Base-by-base conservation (phyloP, 1,140 invertebrate genomes). In the Apis cerana region DNA sequence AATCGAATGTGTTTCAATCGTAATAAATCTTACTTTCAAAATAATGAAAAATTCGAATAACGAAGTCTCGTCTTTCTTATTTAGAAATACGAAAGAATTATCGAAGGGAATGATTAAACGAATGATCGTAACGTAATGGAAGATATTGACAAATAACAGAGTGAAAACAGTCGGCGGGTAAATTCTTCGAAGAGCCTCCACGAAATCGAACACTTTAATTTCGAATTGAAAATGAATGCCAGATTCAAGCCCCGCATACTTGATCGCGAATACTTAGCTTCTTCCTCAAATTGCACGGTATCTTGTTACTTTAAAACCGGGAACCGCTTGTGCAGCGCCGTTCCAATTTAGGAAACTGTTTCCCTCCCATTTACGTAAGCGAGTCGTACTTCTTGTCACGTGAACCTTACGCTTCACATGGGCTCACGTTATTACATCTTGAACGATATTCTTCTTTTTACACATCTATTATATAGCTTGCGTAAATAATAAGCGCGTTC, bases 301-400 rank as follows among this genome's bases (percentile, higher is more conserved):
- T 79, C 56, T 27, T 48, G 69, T 79, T 79, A 71, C 59, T 78
- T 68, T 27, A 67, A 69, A 78, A 70, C 27, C 15, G 17, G 15
- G 27, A 58, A 56, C 64, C 13, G n/a, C n/a, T 71, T 69, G 50
- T 43, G 50, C 33, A 33, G 23, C 69, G 19, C n/a, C 17, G 65
- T 50, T 70, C 54, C 33, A 71, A 71, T 79, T 61, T 61, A 52
- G 67, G 67, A 43, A 43, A 43, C 17, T 54, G 54, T 70, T 61
- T 69, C 43, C 13, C 56, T 54, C 10, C 43, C 67, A 71, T 79
- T 79, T 71, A 71, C 56, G 56, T 79, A 79, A 79, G 23, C 21
- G 13, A 59, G 33, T 33, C 15, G 52, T 62, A 33, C 43, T 17
- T 61, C 77, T 79, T 61, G 48, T 71, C 67, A 70, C 67, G 67